A percentile compares a stretch with the other conserved stretches of the same genome.
Conservation (phyloP, 2,113 vertebrate genomes). For the Thryonomys swinderianus region DNA sequence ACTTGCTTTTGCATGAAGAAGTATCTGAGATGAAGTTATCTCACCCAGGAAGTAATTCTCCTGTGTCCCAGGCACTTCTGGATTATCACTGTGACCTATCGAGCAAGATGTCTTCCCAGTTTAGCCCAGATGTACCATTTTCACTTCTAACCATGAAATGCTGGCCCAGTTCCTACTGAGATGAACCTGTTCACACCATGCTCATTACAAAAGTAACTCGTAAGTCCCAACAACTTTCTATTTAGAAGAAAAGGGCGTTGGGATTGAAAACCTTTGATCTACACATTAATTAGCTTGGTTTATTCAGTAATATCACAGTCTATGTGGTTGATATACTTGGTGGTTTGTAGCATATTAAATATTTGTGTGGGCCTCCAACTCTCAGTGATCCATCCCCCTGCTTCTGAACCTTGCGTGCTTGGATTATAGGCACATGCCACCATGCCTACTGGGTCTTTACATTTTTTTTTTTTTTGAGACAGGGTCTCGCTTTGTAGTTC, state of each 20-base stretch:
- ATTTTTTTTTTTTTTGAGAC: too few species aligned
- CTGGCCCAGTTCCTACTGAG: fast-evolving
- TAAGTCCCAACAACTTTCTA: neutral
- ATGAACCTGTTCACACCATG: neutral
- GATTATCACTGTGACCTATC: neutral
- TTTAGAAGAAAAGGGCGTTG: neutral
- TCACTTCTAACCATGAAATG: fast-evolving
- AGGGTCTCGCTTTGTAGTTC: too few species aligned
- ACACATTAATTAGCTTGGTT: neutral
- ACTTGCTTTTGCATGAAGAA: neutral
- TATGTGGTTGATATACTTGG: neutral
- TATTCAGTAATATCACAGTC: neutral
- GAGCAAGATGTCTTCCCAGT: neutral
- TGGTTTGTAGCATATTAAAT: neutral
- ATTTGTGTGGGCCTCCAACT: neutral
- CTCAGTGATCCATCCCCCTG: too few species aligned
- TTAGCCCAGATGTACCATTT: fast-evolving
- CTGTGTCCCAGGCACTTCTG: neutral
- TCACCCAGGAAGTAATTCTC: neutral
- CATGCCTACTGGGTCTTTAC: neutral
- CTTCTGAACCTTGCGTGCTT: neutral
- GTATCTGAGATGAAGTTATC: too few species aligned
- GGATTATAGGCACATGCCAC: neutral
- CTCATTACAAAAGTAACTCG: neutral
- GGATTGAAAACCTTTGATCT: neutral